Conservation (phyloP, 2,113 vertebrate species). For the Epinephelus lanceolatus region DNA sequence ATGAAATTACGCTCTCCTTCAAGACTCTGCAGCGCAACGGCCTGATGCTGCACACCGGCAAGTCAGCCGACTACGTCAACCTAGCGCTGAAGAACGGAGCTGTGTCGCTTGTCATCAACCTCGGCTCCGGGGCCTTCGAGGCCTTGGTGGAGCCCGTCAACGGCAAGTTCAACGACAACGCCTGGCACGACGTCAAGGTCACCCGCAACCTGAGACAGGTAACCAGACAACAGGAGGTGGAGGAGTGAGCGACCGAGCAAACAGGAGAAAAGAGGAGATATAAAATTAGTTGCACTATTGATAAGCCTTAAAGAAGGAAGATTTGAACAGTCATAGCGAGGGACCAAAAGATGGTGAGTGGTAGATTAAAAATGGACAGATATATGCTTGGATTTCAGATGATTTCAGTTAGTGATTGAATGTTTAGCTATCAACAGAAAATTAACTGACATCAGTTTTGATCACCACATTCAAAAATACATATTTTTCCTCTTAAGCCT, state of each 20-base stretch:
- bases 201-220: slow-evolving; percentile 99
- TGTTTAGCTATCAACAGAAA: neutral
- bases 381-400: slow-evolving; percentile 22
- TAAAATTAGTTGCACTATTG: neutral
- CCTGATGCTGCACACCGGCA: slow-evolving; percentile 99
- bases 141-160: slow-evolving; percentile 99
- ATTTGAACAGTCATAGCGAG: neutral
- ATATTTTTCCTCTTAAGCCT: too few relatives aligned
- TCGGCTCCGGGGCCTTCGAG: slow-evolving; percentile 99
- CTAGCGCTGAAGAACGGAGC: slow-evolving; percentile 99
- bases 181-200: slow-evolving; percentile 99
- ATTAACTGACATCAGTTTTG: neutral
- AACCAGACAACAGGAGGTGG: slow-evolving; percentile 93
- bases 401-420: slow-evolving; percentile 11
- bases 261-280: slow-evolving; percentile 19
- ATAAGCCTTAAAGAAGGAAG: neutral
- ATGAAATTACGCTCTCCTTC: slow-evolving; percentile 99
- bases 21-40: slow-evolving; percentile 99
- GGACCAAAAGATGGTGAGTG: neutral
- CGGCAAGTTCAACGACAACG: slow-evolving; percentile 99
- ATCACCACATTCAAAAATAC: neutral
- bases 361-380: slow-evolving; percentile 12
- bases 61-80: slow-evolving; percentile 99
- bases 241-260: slow-evolving; percentile 50
- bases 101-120: slow-evolving; percentile 99